Evolutionary conservation across 2,888 invertebrate species (phyloP).

Genomic region (Cynaeus angustus): DNA sequence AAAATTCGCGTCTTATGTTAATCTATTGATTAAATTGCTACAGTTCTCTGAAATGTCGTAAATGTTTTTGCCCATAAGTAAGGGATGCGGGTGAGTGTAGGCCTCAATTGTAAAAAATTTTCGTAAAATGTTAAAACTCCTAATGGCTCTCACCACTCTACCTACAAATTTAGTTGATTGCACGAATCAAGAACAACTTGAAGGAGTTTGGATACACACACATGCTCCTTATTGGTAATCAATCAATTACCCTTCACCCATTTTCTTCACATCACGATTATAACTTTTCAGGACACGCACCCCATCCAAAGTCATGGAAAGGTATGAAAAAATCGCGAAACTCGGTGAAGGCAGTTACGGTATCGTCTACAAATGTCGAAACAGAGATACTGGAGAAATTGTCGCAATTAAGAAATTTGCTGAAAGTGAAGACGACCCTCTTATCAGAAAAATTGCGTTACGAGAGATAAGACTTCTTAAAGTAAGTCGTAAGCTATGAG

Average conservation of each 20-base stretch:
- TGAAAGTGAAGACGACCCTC: constrained; percentile 96
- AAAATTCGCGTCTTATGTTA: constrained; percentile 28
- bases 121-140: constrained; percentile 29
- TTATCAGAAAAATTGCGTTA: constrained; percentile 96
- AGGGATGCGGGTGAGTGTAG: constrained; percentile 33
- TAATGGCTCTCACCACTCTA: constrained; percentile 43
- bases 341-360: constrained; percentile 97
- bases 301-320: constrained; percentile 91
- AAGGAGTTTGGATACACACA: constrained; percentile 41
- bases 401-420: constrained; percentile 98
- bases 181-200: constrained; percentile 38
- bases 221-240: constrained; percentile 48
- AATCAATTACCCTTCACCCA: constrained; percentile 6
- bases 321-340: constrained; percentile 95
- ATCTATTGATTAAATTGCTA: constrained; percentile 4
- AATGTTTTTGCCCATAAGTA: background rate
- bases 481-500: constrained; percentile 73
- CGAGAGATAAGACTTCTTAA: constrained; percentile 95
- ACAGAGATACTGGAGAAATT: constrained; percentile 93
- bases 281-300: constrained; percentile 81
- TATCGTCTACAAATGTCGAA: constrained; percentile 96
- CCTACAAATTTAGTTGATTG: constrained; percentile 42
- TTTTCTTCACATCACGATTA: background rate
- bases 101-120: constrained; percentile 16
- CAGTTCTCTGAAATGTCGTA: constrained; percentile 37